Conservation (phyloP, 2,113 vertebrate genomes). For the Falcunculus frontatus region DNA sequence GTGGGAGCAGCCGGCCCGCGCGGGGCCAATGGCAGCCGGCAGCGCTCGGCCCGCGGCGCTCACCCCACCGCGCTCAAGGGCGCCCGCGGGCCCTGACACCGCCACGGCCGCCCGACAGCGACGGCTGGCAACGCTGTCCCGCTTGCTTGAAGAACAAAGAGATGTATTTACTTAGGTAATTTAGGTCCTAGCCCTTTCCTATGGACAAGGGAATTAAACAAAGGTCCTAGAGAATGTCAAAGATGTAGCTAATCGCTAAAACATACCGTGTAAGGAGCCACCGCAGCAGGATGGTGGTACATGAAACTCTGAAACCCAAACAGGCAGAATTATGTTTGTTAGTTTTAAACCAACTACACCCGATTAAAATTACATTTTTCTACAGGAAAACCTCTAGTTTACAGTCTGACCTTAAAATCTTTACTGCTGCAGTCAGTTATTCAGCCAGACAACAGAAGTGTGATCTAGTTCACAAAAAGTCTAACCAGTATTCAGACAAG, state of each 20-base stretch:
- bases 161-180: neutral
- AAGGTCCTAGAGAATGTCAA: neutral
- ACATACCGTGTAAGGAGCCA: neutral
- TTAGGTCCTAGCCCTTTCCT: neutral
- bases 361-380: neutral
- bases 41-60: conserved; percentile 56
- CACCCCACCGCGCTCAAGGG: conserved; percentile 75
- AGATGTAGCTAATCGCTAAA: neutral
- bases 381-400: neutral
- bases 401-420: neutral
- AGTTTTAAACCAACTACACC: neutral
- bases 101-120: neutral
- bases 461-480: neutral
- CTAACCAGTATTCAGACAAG: neutral
- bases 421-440: neutral
- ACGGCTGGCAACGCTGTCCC: neutral
- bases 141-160: neutral
- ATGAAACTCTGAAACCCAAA: neutral
- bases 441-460: neutral
- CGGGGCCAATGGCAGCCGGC: conserved; percentile 76
- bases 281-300: accelerated
- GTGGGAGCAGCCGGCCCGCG: conserved; percentile 68
- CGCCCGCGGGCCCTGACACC: neutral
- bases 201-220: neutral
- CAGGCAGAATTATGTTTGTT: neutral